These are phyloP conservation scores for Heterohyrax brucei DNA, from an alignment of 2,797 vertebrate species.

Conservation along the genomic window DNA sequence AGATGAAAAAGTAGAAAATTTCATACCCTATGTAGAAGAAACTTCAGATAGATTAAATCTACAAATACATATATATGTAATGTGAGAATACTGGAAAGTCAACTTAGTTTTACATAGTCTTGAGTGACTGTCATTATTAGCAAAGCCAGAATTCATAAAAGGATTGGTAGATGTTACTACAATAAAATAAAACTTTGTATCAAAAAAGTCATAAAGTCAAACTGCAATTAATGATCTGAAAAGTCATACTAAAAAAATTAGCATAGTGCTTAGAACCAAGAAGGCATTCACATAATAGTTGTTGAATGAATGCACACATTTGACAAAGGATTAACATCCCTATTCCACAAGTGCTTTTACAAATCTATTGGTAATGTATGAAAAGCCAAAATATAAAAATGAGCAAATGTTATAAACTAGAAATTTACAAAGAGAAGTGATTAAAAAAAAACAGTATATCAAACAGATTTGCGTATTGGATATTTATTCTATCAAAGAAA, in stretches of 20 bases:
- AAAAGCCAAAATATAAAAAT: not conserved
- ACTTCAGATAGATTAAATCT: not conserved
- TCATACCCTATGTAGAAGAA: not conserved
- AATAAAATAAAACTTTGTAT: not conserved
- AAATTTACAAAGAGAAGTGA: not conserved
- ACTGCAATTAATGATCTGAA: not conserved
- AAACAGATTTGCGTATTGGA: not conserved
- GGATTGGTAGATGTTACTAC: not conserved
- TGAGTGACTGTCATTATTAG: not conserved
- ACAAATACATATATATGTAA: not conserved
- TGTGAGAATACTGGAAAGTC: not conserved
- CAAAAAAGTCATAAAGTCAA: conserved; percentile 17
- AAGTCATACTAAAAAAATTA: not conserved
- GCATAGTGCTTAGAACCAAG: not conserved
- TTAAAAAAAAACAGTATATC: not conserved
- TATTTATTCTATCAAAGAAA: not conserved
- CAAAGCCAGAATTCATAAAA: not conserved
- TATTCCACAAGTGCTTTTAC: not conserved
- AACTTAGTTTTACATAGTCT: not conserved
- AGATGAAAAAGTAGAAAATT: conserved; percentile 1
- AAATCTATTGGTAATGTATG: not conserved
- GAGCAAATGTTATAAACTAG: conserved; percentile 13
- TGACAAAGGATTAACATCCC: not conserved
- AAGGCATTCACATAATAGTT: not conserved
- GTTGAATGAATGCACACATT: not conserved